Base-by-base conservation (phyloP, 1,140 invertebrate species). In the Conus betulinus region DNA sequence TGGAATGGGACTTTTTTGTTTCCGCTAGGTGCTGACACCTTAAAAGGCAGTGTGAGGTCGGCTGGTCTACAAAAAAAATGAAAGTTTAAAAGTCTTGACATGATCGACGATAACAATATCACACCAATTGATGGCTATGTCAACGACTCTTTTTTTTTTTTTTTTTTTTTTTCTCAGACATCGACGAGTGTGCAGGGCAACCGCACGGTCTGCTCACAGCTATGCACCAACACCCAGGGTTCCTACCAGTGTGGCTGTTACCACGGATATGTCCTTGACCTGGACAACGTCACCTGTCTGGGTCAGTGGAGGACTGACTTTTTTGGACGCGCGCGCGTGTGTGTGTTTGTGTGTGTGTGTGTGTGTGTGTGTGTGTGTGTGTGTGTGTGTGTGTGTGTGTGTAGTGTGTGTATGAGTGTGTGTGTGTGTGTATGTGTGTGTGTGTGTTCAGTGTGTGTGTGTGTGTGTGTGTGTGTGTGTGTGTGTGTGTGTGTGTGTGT, bases 141-240 rank as follows among this genome's bases (percentile, higher is more conserved):
- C 39, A 39, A 39, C 39, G 39, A 39, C 39, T 3, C 39, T 39
- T 39, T 39, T 39, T 39, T 3, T 39, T 5, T 8, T 82, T 3
- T 3, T 39, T 39, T 39, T 39, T 39, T 3, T 39, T 5, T 8
- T 82, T 87, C 87, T 23, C 76, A 93, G 94, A 95, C 86, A 87
- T 93, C 5, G 93, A 95, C 84, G 95, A 95, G 87, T 95, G 95
- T 85, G 55, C 90, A 23, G 76, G 76, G 85, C 1, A 88, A 92
- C 52, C 95, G 95, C 85, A 94, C 94, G 1, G 92, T 91, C 0
- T 95, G 95, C 90, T 89, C 91, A 63, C 95, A 96, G 74, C 85
- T 92, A 3, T 94, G 93, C 87, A 71, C 91, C 3, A 94, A 94
- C 86, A 88, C 87, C 2, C 55, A 85, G 3, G 93, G 92, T 7